Base-by-base conservation (phyloP, 2,113 vertebrate genomes). In the Coptodon rendalli region DNA sequence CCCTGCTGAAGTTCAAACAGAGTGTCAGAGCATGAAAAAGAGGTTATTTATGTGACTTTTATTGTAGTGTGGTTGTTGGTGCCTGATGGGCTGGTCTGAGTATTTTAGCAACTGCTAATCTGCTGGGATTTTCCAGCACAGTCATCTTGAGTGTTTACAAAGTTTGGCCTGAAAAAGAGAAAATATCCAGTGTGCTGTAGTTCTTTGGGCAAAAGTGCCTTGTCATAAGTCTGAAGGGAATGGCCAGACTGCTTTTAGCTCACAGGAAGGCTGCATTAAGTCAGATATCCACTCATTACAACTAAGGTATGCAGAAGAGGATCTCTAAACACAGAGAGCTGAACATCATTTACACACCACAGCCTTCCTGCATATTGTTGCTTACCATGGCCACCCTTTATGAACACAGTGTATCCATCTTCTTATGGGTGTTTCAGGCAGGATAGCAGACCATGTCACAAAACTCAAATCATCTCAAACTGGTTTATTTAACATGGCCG, bases 101-200 rank as follows among this genome's bases (percentile, higher is more conserved):
- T 48, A 29, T 76, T 76, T 76, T 76, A 73, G 40, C 43, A 48
- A 17, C 40, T 48, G 68, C 14, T 76, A 27, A 29, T 50, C 22
- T 11, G 17, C 9, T 73, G 40, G 71, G 43, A 31, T 48, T 48
- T 48, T 76, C 43, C 71, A 76, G 43, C 9, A 76, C 14, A 50
- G 24, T 76, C 43, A 29, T 76, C 43, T 76, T 29, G 19, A 19
- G 14, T 17, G 71, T 48, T 76, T 76, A 76, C 43, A 76, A 76
- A 48, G 71, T 29, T 11, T 48, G 43, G 24, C 24, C 43, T 48
- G 43, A 76, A 76, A 76, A 76, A 5, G 24, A 24, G 66, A 71
- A 43, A 43, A 9, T 71, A 71, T 71, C 66, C 66, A 71, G 66
- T 43, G 66, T 43, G 63, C 10, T 22, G 36, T 43, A 71, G 38